These are phyloP conservation scores for Acomys russatus DNA, from an alignment of 2,797 vertebrate genomes.

Conservation along the genomic window DNA sequence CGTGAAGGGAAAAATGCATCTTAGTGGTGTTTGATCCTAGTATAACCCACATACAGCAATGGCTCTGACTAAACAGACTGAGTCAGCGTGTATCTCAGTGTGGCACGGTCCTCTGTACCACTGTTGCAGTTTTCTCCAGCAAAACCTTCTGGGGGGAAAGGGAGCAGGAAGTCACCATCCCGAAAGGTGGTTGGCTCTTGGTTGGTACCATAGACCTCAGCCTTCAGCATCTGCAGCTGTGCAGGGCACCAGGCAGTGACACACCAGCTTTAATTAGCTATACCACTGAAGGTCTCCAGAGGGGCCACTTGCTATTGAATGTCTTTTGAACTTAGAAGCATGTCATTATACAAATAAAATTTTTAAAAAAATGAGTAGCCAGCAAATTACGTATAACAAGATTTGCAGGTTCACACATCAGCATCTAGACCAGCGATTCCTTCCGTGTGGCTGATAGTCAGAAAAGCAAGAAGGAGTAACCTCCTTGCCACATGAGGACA, in stretches of 20 bases:
- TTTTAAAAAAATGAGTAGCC: conserved; percentile 74
- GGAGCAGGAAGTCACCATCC: background rate
- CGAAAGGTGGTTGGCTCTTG: background rate
- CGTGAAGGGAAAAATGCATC: background rate
- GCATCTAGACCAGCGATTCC: conserved; percentile 49
- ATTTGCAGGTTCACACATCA: conserved; percentile 45
- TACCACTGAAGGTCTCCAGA: conserved; percentile 33
- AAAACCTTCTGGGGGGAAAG: background rate
- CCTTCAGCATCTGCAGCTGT: background rate
- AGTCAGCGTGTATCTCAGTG: background rate
- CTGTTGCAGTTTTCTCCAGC: background rate
- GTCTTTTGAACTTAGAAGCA: conserved; percentile 67
- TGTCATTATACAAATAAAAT: conserved; percentile 74
- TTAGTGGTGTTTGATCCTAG: background rate
- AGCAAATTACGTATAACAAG: conserved; percentile 48
- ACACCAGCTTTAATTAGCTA: background rate
- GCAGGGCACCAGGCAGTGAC: background rate
- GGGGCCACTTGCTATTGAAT: conserved; percentile 35
- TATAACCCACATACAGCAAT: background rate
- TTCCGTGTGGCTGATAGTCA: conserved; percentile 22
- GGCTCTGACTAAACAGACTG: background rate
- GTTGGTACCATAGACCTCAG: background rate
- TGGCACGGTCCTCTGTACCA: background rate
- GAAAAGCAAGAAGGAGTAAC: background rate
- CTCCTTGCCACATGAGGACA: background rate